Evolutionary conservation across 2,888 invertebrate genomes (phyloP), one percentile per base, ranked within the genome.

Genomic region (Frankliniella fusca): DNA sequence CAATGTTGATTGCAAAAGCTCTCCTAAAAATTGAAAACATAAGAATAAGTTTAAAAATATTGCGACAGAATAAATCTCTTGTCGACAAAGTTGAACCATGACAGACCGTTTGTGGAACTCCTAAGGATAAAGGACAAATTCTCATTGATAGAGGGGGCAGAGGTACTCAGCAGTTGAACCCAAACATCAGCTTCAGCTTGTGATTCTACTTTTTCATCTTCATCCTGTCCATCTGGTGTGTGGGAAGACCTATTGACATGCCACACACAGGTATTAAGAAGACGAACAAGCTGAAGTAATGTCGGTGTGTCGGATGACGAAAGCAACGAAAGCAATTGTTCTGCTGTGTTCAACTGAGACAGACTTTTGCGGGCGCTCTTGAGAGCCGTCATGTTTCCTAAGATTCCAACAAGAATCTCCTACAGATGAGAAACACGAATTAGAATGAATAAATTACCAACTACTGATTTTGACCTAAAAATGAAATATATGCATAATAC

Each of bases 341-440:
- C 88, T 84, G 94, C 87, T 49, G 93, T 89, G 49, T 90, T 89
- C 20, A 91, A 90, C 28, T 89, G 88, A 49, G 93, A 89, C 20
- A 93, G 88, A 48, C 89, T 88, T 81, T 89, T 88, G 27, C 93
- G 90, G 3, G 92, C 91, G 83, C 91, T 90, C 83, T 90, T 89
- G 83, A 93, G 91, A 85, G 93, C 93, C 84, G 94, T 93, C 91
- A 97, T 93, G 87, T 97, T 97, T 0, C 93, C 95, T 83, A 96
- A 89, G 82, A 96, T 94, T 10, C 97, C 97, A 23, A 97, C 89
- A 65, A 95, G 89, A 85, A 97, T 94, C 90, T 97, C 97, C 91
- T 91, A 85, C 83, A 80, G 82, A 61, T 84, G 80, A 83, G 81
- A 81, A 48, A 65, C 50, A 82, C 15, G 50, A 28, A 23, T 15